Conservation (phyloP, 2,888 invertebrate species). For the Lysandra bellargus region DNA sequence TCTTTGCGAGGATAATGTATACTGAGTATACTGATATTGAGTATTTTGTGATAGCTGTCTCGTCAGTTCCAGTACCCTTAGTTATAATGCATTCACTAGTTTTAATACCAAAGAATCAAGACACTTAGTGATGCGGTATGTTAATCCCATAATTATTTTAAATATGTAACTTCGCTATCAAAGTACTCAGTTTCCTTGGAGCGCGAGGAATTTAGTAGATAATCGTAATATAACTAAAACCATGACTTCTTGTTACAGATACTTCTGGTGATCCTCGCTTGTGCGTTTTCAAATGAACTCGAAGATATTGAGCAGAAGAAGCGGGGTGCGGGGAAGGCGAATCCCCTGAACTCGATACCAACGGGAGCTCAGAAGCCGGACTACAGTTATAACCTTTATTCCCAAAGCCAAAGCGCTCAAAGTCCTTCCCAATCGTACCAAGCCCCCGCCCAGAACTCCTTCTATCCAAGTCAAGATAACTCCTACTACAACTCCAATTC, state of each 20-base stretch:
- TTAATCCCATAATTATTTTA: too few relatives aligned
- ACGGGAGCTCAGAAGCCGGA: constrained; percentile 72
- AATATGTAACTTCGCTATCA: too few relatives aligned
- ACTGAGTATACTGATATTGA: too few relatives aligned
- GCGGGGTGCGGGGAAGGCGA: constrained; percentile 64
- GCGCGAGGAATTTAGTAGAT: neutral
- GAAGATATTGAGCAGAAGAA: constrained; percentile 73
- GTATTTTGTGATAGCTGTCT: too few relatives aligned
- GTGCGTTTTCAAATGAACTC: constrained; percentile 61
- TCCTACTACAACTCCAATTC: constrained; percentile 58
- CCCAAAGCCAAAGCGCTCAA: constrained; percentile 56
- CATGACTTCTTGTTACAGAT: constrained; percentile 58
- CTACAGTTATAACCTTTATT: constrained; percentile 68
- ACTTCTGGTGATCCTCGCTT: constrained; percentile 57
- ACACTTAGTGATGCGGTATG: too few relatives aligned
- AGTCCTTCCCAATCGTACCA: constrained; percentile 55
- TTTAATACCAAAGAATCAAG: too few relatives aligned
- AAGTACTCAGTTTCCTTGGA: too few relatives aligned
- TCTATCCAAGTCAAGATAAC: constrained; percentile 63
- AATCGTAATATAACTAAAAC: neutral
- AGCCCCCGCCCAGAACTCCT: constrained; percentile 61
- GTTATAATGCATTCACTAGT: too few relatives aligned
- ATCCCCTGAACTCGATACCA: constrained; percentile 64
- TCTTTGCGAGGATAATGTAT: too few relatives aligned
- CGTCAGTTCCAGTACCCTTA: too few relatives aligned